Conservation (phyloP, 1,140 invertebrate species). For the Drosophila burlai region DNA sequence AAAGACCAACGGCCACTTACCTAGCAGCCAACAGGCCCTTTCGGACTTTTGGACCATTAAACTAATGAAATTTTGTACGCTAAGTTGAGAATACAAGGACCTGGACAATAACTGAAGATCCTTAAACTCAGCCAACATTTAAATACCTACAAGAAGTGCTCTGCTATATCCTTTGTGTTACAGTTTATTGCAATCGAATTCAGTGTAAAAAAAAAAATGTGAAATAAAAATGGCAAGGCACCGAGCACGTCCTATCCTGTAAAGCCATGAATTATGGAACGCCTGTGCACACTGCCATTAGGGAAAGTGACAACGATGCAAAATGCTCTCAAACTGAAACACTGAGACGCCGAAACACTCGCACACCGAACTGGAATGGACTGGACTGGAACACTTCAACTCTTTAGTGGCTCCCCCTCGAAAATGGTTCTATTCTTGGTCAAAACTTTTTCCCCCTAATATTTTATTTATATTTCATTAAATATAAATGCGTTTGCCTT, state of each 20-base stretch:
- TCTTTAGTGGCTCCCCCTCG: background rate
- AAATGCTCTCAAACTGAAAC: slow-evolving; percentile 2
- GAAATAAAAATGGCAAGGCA: background rate
- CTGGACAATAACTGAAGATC: background rate
- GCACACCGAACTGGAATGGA: slow-evolving; percentile 1
- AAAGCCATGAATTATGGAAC: slow-evolving; percentile 12
- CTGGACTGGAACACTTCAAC: background rate
- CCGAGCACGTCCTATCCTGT: slow-evolving; percentile 3
- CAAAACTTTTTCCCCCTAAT: slow-evolving; percentile 45
- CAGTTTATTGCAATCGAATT: slow-evolving; percentile 1
- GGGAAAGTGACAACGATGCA: slow-evolving; percentile 36
- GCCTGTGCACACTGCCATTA: slow-evolving; percentile 9
- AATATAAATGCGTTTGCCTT: slow-evolving; percentile 73
- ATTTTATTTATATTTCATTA: slow-evolving; percentile 76
- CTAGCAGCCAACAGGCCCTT: slow-evolving; percentile 2
- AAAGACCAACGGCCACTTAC: slow-evolving; percentile 17
- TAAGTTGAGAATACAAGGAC: background rate
- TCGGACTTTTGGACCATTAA: slow-evolving; percentile 35
- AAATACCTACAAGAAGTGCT: background rate
- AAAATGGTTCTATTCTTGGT: slow-evolving; percentile 37
- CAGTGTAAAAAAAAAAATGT: background rate
- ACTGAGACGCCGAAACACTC: slow-evolving; percentile 2
- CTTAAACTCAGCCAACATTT: background rate
- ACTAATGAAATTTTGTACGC: slow-evolving; percentile 53
- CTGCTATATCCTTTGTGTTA: background rate